Evolutionary conservation across 2,888 invertebrate genomes (phyloP), one percentile per base, ranked within the genome.

Genomic region (Scotopteryx bipunctaria): DNA sequence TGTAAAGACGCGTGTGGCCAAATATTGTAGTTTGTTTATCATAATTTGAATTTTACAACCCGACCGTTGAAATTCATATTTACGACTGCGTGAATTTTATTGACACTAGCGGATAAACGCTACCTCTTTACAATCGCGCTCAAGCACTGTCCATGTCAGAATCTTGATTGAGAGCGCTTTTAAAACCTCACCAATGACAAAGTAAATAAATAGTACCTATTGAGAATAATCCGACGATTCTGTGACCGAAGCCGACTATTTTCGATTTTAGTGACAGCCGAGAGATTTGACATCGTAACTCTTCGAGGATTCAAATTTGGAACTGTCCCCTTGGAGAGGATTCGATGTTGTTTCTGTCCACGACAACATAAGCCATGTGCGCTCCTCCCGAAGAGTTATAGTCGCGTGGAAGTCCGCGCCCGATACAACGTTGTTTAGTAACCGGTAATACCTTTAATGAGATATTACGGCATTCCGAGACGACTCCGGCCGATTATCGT

Each of bases 401-500:
- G 63, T 78, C 71, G 69, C 47, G 55, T 66, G 69, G 55, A 59
- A 50, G 50, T 59, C 50, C 66, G 57, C 51, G 46, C 49, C 57
- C 55, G 71, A 76, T 80, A 76, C 69, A 73, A 70, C 75, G 67
- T 73, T 75, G 63, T 71, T 73, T 71, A 67, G 64, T 57, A 51
- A 57, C 56, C 54, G 55, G 59, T 63, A 63, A 64, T 66, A 57
- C 64, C 55, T 64, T 81, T 85, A 86, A 86, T 83, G 86, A 86
- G 84, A 81, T 83, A 84, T 85, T 82, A 83, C 81, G 75, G 78
- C 83, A 86, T 85, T 83, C 85, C 83, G 70, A 69, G 76, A 73
- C 78, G 76, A 72, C 69, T 77, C 72, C 67, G 67, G 66, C 67
- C 78, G 84, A 85, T 83, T 84, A 86, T 85, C 86, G 80, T 83